These are phyloP conservation scores for Diplosoma virens DNA, from an alignment of 23 tunicate genomes.

Conservation along the genomic window DNA sequence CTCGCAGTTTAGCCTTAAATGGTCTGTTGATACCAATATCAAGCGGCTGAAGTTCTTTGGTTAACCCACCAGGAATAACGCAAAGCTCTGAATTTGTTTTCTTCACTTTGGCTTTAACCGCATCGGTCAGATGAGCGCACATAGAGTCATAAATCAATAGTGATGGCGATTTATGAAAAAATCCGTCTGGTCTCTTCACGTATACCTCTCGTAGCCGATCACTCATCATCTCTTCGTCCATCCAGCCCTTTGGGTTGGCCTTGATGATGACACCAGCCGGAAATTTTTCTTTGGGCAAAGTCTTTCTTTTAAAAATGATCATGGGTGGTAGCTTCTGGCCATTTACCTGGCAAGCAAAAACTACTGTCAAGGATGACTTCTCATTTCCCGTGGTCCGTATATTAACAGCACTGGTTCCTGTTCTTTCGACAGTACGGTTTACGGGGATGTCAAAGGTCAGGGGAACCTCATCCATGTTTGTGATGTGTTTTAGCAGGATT, in stretches of 20 bases:
- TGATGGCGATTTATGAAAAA: constrained; percentile 51
- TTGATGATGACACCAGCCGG: constrained; percentile 58
- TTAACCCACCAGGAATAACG: constrained; percentile 60
- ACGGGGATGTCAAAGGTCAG: constrained; percentile 67
- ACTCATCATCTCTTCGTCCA: constrained; percentile 58
- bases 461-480: constrained; percentile 61
- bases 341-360: constrained; percentile 42
- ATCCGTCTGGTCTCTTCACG: constrained; percentile 55
- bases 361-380: constrained; percentile 53
- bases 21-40: constrained; percentile 57
- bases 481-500: constrained; percentile 50
- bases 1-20: constrained; percentile 53
- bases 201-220: constrained; percentile 52
- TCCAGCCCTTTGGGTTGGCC: constrained; percentile 65
- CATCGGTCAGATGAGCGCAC: constrained; percentile 52
- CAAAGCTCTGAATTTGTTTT: constrained; percentile 50
- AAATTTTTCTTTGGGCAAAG: constrained; percentile 43
- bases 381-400: constrained; percentile 58
- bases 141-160: constrained; percentile 43
- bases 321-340: constrained; percentile 56
- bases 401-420: constrained; percentile 50
- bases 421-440: constrained; percentile 45
- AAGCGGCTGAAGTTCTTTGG: constrained; percentile 66
- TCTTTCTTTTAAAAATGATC: constrained; percentile 54
- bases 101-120: constrained; percentile 50